A percentile compares a stretch with the other conserved stretches of the same genome.
phyloP scores from a whole-genome alignment of 2,888 invertebrate genomes.

The Drosophila greeni region DNA sequence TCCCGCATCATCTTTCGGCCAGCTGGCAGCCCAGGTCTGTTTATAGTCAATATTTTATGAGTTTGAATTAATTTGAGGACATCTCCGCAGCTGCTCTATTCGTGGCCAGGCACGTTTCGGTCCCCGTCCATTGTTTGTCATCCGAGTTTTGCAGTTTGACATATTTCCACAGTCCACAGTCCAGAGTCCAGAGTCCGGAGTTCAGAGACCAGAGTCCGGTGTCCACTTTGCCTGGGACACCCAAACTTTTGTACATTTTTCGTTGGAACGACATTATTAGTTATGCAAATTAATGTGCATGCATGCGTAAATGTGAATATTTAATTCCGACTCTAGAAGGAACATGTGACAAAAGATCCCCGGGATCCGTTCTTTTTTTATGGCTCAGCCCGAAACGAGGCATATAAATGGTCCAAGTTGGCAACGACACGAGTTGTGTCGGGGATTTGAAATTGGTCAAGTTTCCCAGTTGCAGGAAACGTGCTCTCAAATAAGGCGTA shows the following conservation, averaged over 20 bases:
- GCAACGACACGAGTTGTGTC: conserved; percentile 9
- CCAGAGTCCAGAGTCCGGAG: conserved; percentile 35
- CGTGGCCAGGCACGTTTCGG: conserved; percentile 40
- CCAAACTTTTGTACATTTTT: conserved; percentile 40
- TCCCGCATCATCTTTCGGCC: conserved; percentile 20
- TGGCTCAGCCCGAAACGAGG: conserved; percentile 10
- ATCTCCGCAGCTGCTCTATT: conserved; percentile 60
- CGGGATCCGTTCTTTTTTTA: conserved; percentile 20
- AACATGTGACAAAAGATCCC: conserved; percentile 26
- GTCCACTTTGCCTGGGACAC: conserved; percentile 18
- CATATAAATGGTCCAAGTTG: conserved; percentile 17
- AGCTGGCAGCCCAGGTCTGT: conserved; percentile 38
- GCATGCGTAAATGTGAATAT: conserved; percentile 68
- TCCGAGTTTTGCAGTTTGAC: conserved; percentile 62
- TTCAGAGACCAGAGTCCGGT: conserved; percentile 43
- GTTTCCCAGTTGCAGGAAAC: conserved; percentile 5
- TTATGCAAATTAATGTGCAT: conserved; percentile 73
- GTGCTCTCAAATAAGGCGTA: conserved; percentile 10
- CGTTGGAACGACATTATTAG: conserved; percentile 55
- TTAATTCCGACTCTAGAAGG: conserved; percentile 42
- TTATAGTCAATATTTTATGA: conserved; percentile 70
- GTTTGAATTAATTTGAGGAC: conserved; percentile 71
- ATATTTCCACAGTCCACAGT: conserved; percentile 55
- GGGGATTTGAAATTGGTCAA: conserved; percentile 29
- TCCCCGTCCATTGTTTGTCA: conserved; percentile 51